Evolutionary conservation across 2,797 vertebrate genomes (phyloP), one percentile per base, ranked within the genome.

Genomic region (Streptopelia turtur): DNA sequence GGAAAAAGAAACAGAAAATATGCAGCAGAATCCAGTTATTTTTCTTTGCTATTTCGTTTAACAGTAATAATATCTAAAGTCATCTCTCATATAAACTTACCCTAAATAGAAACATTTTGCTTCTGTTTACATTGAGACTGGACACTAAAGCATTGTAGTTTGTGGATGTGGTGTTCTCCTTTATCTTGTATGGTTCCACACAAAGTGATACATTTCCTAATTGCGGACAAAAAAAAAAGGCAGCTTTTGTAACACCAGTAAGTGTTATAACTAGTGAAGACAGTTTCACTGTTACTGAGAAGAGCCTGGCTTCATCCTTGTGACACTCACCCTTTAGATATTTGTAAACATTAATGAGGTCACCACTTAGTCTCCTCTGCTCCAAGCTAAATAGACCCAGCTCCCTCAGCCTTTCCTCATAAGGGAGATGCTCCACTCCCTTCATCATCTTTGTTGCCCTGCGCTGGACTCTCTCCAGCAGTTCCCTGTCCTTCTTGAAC

Each of bases 1-100:
- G 77, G 47, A 94, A 95, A 72, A 88, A 37, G 61, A 95, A 90
- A 69, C 6, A 74, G 61, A 93, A 95, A 93, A 94, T 3, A 39
- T 49, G 18, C 25, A 86, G 71, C n/a, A 82, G 30, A 21, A 53
- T 56, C 30, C 60, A 61, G 41, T 74, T 93, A 43, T 91, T 89
- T 91, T 60, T 74, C 30, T 64, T 33, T 69, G 12, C 15, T 55
- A 75, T 88, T 95, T 84, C 56, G 65, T 81, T 89, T 87, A 43
- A 92, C 28, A 52, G 59, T 24, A 75, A 53, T 72, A 95, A 45
- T 41, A 88, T 71, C 77, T 68, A 86, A 89, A 68, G 49, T 74
- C 43, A 90, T 76, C 39, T 95, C 47, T 91, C 81, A 78, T 57
- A 80, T 68, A 89, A 94, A 81, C 71, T 60, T 70, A 76, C 9